Conservation (phyloP, 1,140 invertebrate species). For the Meloidogyne chitwoodi region DNA sequence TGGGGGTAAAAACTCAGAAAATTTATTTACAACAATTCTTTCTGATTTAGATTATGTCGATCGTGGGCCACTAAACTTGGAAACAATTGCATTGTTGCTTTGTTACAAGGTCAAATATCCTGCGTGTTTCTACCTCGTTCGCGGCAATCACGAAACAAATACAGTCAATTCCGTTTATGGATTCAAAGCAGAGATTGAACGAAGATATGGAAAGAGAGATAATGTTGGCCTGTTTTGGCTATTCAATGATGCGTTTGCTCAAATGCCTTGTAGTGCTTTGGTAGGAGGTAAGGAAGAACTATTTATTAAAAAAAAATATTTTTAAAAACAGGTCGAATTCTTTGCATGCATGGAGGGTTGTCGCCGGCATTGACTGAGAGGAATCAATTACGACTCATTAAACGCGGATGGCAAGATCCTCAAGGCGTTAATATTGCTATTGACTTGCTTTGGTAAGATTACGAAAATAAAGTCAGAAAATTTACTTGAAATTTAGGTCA, state of each 20-base stretch:
- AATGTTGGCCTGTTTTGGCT: not conserved
- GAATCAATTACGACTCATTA: conserved; percentile 51
- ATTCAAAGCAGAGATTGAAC: not conserved
- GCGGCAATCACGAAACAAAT: conserved; percentile 68
- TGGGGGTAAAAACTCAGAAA: conserved; percentile 63
- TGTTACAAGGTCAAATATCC: conserved; percentile 76
- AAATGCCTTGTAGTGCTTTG: not conserved
- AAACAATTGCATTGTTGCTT: conserved; percentile 69
- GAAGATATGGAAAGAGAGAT: not conserved
- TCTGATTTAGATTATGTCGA: conserved; percentile 82
- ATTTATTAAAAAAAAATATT: not conserved
- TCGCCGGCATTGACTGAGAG: conserved; percentile 72
- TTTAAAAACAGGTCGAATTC: conserved; percentile 77
- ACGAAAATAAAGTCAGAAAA: conserved; percentile 56
- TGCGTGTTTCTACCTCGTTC: conserved; percentile 63
- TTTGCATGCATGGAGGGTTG: conserved; percentile 78
- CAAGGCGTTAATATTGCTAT: conserved; percentile 56
- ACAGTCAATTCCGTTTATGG: not conserved
- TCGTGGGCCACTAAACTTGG: conserved; percentile 73
- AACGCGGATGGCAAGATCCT: conserved; percentile 52
- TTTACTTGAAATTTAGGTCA: conserved; percentile 58
- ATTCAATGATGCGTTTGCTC: not conserved
- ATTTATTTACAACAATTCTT: conserved; percentile 74
- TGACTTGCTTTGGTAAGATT: conserved; percentile 1
- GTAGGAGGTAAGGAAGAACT: not conserved